phyloP scores from a whole-genome alignment of 2,888 invertebrate species.

The Onthophagus sagittarius region DNA sequence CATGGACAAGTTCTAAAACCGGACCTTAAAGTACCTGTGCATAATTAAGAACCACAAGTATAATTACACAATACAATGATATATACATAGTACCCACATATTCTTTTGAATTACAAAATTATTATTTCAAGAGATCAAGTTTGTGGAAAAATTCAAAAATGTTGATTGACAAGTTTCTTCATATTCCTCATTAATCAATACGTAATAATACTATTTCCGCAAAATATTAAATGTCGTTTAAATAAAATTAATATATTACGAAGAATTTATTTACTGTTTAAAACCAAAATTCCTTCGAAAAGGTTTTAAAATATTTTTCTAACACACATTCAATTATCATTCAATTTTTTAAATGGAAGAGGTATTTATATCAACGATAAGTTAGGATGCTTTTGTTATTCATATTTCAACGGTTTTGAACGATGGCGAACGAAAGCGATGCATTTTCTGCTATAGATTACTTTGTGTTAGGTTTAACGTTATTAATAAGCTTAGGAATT shows the following conservation, averaged over 20 bases:
- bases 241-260: background rate
- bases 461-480: constrained; percentile 42
- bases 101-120: too few relatives aligned
- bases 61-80: too few relatives aligned
- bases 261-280: background rate
- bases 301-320: background rate
- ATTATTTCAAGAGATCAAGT: too few relatives aligned
- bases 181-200: background rate
- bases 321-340: background rate
- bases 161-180: background rate
- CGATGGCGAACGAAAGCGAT: constrained; percentile 7
- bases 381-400: background rate
- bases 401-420: background rate
- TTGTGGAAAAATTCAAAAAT: too few relatives aligned
- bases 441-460: constrained; percentile 27
- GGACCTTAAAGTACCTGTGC: too few relatives aligned
- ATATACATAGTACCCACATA: too few relatives aligned
- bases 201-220: background rate
- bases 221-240: background rate
- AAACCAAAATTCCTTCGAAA: background rate
- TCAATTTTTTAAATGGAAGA: background rate
- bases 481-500: constrained; percentile 50
- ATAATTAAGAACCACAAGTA: too few relatives aligned
- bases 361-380: background rate
- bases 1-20: too few relatives aligned